Base-by-base conservation (phyloP, 2,113 vertebrate species). In the Sinocyclocheilus anshuiensis region DNA sequence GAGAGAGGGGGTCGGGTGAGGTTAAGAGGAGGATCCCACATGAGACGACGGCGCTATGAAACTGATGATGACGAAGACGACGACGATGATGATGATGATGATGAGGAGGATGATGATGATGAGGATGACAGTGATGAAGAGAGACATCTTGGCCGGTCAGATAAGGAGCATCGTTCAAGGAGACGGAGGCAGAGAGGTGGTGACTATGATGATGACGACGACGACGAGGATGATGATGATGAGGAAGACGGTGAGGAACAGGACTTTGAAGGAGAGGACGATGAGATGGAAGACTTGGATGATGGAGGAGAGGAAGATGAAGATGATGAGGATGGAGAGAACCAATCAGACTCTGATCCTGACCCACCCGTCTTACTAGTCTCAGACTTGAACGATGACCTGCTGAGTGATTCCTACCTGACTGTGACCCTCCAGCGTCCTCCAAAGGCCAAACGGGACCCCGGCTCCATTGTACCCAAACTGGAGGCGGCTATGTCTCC, bases 371-470 rank as follows among this genome's bases (percentile, higher is more conserved):
- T 96, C 18, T 92, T 96, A 15, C 89, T 96, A 29, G 92, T 96
- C 84, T 95, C 95, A 0, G 95, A 96, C 81, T 91, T 95, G 18
- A 95, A 90, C 2, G 95, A 96, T 20, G 95, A 96, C 80, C 91
- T 95, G 48, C 89, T 96, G 39, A 94, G 92, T 9, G 96, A 97
- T 77, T 98, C 97, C 89, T 99, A 98, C 92, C 96, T 98, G 92
- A 99, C 97, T 0, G 98, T 99, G 78, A 98, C 97, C 0, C 95
- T 99, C 1, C 98, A 99, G 92, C 95, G 95, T 67, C 97, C 98
- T 86, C 91, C 94, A 20, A 94, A 93, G 80, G 94, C 97, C 93
- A 97, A 95, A 94, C 96, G 96, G 42, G 94, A 97, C 90, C 95
- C 96, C 55, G 97, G 96, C 90, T 98, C 97, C 53, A 98, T 99